These are phyloP conservation scores for Gymnosoma rotundatum DNA, from an alignment of 2,888 invertebrate genomes.

Conservation along the genomic window DNA sequence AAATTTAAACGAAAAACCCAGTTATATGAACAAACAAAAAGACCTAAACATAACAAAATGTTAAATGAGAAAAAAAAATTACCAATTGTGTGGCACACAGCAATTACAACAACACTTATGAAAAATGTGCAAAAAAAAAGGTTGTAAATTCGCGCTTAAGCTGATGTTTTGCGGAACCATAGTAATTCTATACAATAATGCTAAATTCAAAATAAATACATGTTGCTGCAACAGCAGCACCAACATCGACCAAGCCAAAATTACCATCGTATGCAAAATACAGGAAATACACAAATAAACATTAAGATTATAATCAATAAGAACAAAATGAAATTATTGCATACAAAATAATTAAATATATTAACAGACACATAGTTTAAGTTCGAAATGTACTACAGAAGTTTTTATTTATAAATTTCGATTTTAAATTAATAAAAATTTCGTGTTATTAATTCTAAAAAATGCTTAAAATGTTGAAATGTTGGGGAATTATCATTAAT, in stretches of 20 bases:
- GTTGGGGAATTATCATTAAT: no score
- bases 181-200: slow-evolving; percentile 42
- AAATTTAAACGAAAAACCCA: slow-evolving; percentile 49
- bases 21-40: slow-evolving; percentile 50
- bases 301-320: slow-evolving; percentile 67
- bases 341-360: slow-evolving; percentile 1
- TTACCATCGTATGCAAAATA: slow-evolving; percentile 44
- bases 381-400: neutral
- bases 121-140: slow-evolving; percentile 60
- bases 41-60: slow-evolving; percentile 52
- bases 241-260: slow-evolving; percentile 45
- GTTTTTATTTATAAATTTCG: no score
- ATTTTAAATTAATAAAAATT: no score
- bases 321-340: slow-evolving; percentile 33
- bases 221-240: slow-evolving; percentile 23
- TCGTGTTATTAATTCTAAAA: no score
- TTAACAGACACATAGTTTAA: neutral
- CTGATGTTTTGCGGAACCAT: slow-evolving; percentile 50
- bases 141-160: slow-evolving; percentile 67
- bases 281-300: slow-evolving; percentile 70
- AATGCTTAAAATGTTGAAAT: no score
- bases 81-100: slow-evolving; percentile 52
- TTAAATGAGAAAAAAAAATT: slow-evolving; percentile 34
- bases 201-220: neutral
- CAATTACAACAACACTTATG: slow-evolving; percentile 34